A percentile compares a stretch with the other conserved stretches of the same genome.
Evolutionary conservation across 2,888 invertebrate genomes (phyloP).

Genomic region (Harpalus rufipes): DNA sequence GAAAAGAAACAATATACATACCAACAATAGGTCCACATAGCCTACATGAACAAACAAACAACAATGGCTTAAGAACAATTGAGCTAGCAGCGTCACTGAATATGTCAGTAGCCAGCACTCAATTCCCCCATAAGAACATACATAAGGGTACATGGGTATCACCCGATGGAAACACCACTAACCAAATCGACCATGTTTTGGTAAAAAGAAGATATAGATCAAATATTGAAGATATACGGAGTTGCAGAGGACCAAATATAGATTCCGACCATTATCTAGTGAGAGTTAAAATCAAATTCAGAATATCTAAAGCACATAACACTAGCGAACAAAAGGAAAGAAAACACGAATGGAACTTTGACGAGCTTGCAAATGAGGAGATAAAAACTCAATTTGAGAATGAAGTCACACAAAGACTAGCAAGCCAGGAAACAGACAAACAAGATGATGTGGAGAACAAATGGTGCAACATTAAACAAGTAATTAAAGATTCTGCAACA

Average conservation of each 20-base stretch:
- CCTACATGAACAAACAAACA: slow-evolving; percentile 36
- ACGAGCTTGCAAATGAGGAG: slow-evolving; percentile 15
- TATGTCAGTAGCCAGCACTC: slow-evolving; percentile 35
- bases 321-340: slow-evolving; percentile 27
- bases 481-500: slow-evolving; percentile 29
- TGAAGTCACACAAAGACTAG: slow-evolving; percentile 32
- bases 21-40: slow-evolving; percentile 25
- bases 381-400: slow-evolving; percentile 30
- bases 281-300: slow-evolving; percentile 42
- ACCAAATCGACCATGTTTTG: slow-evolving; percentile 63
- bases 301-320: slow-evolving; percentile 19
- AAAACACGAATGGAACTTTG: slow-evolving; percentile 32
- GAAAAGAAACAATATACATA: slow-evolving; percentile 30
- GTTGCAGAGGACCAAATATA: slow-evolving; percentile 56
- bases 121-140: slow-evolving; percentile 61
- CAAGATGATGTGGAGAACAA: slow-evolving; percentile 19
- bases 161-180: slow-evolving; percentile 55
- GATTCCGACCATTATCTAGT: slow-evolving; percentile 59
- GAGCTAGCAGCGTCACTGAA: slow-evolving; percentile 15
- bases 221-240: slow-evolving; percentile 56
- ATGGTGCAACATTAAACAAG: slow-evolving; percentile 34
- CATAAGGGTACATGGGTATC: slow-evolving; percentile 63
- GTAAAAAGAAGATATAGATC: slow-evolving; percentile 54
- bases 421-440: slow-evolving; percentile 3
- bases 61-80: slow-evolving; percentile 15